Evolutionary conservation across 2,888 invertebrate species (phyloP).

Genomic region (Drosophila niveifrons): DNA sequence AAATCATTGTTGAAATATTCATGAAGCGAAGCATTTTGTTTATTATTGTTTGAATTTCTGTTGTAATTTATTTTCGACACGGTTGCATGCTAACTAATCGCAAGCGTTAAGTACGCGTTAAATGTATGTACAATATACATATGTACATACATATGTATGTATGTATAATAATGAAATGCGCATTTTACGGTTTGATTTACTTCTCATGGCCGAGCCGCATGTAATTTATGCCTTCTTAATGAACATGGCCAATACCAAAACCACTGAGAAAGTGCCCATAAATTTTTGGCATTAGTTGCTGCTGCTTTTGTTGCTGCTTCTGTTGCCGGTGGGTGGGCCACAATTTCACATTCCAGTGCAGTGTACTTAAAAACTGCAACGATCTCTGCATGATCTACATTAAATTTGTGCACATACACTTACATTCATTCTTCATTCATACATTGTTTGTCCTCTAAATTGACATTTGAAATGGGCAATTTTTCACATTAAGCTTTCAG

Average conservation of each 20-base stretch:
- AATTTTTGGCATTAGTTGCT: constrained; percentile 30
- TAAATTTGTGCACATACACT: background rate
- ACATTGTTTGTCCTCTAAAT: constrained; percentile 13
- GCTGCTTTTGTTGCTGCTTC: background rate
- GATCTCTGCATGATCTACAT: constrained; percentile 4
- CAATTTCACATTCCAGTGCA: constrained; percentile 12
- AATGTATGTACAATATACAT: background rate
- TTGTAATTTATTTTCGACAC: constrained; percentile 21
- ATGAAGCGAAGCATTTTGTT: constrained; percentile 20
- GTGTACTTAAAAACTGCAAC: constrained; percentile 9
- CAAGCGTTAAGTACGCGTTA: constrained; percentile 1
- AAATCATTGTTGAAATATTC: constrained; percentile 24
- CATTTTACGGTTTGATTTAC: constrained; percentile 55
- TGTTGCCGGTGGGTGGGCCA: background rate
- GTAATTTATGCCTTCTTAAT: constrained; percentile 34
- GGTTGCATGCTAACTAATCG: constrained; percentile 18
- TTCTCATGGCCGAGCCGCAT: constrained; percentile 25
- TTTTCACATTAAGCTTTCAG: constrained; percentile 3
- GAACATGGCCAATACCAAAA: constrained; percentile 18
- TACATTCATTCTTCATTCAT: background rate
- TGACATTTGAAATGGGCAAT: constrained; percentile 1
- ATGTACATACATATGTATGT: background rate
- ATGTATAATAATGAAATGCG: constrained; percentile 43
- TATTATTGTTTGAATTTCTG: constrained; percentile 20
- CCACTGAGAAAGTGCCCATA: constrained; percentile 38